Base-by-base conservation (phyloP, 2,888 invertebrate genomes). In the Tipula unca region DNA sequence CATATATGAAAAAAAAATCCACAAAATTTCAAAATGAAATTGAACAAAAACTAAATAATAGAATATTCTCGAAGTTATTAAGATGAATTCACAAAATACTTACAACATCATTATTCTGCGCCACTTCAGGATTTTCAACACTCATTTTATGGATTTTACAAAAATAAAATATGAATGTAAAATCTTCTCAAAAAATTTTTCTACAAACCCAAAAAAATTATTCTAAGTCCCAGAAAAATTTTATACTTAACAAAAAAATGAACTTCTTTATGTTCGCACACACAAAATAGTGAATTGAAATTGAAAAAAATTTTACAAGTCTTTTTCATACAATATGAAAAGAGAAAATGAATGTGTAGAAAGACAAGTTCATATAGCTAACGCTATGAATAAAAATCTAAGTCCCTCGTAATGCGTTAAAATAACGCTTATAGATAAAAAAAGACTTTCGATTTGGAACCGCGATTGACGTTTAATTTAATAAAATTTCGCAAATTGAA, bases 41-140 rank as follows among this genome's bases (percentile, higher is more conserved):
- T 69, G 25, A 8, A 69, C 69, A 69, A 69, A 69, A 69, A 20
- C 69, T 69, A 69, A 69, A 2, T 69, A 25, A 69, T 69, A 10
- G 69, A 69, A 69, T 69, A 69, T 69, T 69, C 69, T 69, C 69
- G 69, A 69, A 90, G 89, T 91, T 87, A 69, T 69, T 69, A 69
- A 69, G 25, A 69, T 25, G 20, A 69, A 69, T 25, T 69, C 25
- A 69, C 69, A 69, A 25, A 89, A 87, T 90, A 93, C 93, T 93
- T 93, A 94, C 94, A 88, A 92, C 90, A 88, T 92, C 92, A 88
- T 92, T 91, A 91, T 92, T 91, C 89, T 92, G 92, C 89, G 92
- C 92, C 91, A 91, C 92, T 87, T 91, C 91, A 89, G 93, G 92
- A 91, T 93, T 93, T 92, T 94, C 94, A 88, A 92, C 93, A 90